Base-by-base conservation (phyloP, 2,797 vertebrate species). In the Cyprinodon diabolis region DNA sequence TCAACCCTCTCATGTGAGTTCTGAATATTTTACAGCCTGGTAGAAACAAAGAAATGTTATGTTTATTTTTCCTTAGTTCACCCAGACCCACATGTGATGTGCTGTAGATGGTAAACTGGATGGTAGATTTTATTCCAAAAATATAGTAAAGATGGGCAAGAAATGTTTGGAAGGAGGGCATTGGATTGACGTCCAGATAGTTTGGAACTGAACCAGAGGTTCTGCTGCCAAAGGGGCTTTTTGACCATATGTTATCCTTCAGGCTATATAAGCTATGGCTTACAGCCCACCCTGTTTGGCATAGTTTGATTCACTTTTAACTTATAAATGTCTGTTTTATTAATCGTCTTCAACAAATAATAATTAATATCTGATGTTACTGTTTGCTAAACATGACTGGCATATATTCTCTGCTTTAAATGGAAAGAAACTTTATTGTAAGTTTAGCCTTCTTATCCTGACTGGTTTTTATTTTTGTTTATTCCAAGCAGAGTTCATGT, bases 21-120 rank as follows among this genome's bases (percentile, higher is more conserved):
- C 71, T 86, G 76, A 86, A 86, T 89, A 82, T 88, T 87, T 83
- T 68, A 86, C 60, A n/a, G 43, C 63, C 30, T 81, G 62, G 17
- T 81, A 55, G 68, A 83, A 77, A 71, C 70, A 21, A 68, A 21
- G 45, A 13, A 19, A 51, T 43, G 52, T 19, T 25, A 47, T 14
- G 10, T 49, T 71, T 10, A 12, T 60, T 14, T 40, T 69, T 69
- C 52, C 70, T 66, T 57, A 55, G 25, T 43, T 30, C 58, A 60
- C 71, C 68, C 0, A 75, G 13, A 81, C 40, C n/a, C 48, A 40
- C 68, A 78, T 69, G 75, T 82, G 56, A 71, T 60, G 35, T 35
- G 51, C 45, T 66, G 66, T 23, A 51, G 7, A 54, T 4, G 47
- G 17, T 25, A 11, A 47, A 45, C 23, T 11, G 12, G n/a, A n/a